Evolutionary conservation across 2,113 vertebrate genomes (phyloP).

Genomic region (Apistogramma diplotaenia): DNA sequence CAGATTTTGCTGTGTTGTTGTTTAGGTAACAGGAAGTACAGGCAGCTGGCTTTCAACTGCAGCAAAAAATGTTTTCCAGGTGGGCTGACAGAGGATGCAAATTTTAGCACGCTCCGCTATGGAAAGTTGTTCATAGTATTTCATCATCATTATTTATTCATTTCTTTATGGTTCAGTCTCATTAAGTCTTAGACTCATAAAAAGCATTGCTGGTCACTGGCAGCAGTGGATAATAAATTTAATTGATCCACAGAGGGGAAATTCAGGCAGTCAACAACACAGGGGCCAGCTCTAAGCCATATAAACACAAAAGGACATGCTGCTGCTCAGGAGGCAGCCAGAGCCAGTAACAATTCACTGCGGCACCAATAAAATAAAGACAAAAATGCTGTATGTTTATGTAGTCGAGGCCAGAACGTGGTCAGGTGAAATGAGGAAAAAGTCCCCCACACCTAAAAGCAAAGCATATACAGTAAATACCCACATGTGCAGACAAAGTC

Average conservation of each 20-base stretch:
- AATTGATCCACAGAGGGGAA: background rate
- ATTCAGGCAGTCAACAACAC: background rate
- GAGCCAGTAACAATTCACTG: background rate
- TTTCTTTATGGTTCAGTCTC: background rate
- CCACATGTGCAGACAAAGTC: background rate
- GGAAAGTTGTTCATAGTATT: background rate
- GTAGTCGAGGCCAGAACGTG: background rate
- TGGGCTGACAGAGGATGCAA: background rate
- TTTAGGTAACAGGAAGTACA: background rate
- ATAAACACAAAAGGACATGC: background rate
- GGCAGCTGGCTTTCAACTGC: background rate
- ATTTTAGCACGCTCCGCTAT: background rate
- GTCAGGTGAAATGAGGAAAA: background rate
- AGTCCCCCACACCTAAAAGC: background rate
- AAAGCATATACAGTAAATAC: background rate
- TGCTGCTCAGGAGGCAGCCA: background rate
- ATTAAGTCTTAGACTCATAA: background rate
- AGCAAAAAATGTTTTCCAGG: background rate
- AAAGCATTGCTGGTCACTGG: background rate
- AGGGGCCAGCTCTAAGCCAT: background rate
- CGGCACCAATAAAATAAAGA: conserved; percentile 4
- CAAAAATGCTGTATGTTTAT: background rate
- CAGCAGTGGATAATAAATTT: background rate
- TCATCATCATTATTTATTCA: background rate
- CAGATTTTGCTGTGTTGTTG: background rate